phyloP scores from a whole-genome alignment of 2,797 vertebrate species.

The Carapus acus region DNA sequence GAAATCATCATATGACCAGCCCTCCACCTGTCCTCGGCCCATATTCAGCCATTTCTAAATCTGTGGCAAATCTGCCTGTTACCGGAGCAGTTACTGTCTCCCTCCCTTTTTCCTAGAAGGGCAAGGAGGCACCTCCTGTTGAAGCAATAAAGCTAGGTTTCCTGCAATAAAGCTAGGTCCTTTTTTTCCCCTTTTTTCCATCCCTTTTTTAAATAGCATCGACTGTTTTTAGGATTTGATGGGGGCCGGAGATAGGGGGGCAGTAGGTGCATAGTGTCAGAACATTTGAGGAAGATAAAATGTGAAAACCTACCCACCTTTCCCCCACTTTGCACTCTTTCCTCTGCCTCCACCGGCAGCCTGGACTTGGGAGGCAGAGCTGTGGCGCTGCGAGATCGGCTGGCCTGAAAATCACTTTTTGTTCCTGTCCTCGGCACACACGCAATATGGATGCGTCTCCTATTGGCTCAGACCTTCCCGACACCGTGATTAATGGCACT shows the following conservation, averaged over 20 bases:
- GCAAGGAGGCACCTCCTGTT: too few relatives aligned
- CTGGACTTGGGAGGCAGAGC: slow-evolving; percentile 47
- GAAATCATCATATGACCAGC: too few relatives aligned
- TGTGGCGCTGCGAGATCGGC: slow-evolving; percentile 44
- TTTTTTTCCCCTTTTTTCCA: too few relatives aligned
- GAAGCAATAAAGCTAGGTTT: too few relatives aligned
- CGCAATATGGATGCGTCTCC: slow-evolving; percentile 65
- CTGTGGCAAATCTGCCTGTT: too few relatives aligned
- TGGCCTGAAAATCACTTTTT: slow-evolving; percentile 67
- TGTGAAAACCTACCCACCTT: slow-evolving; percentile 57
- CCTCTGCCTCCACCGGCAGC: slow-evolving; percentile 46
- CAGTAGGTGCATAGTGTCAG: slow-evolving; percentile 58
- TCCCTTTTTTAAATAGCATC: slow-evolving; percentile 42
- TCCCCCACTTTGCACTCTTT: slow-evolving; percentile 27
- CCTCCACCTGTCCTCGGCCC: too few relatives aligned
- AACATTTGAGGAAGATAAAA: slow-evolving; percentile 67
- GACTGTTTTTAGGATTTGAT: slow-evolving; percentile 38
- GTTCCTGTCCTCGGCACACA: slow-evolving; percentile 61
- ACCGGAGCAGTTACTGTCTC: too few relatives aligned
- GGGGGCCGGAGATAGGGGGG: slow-evolving; percentile 33
- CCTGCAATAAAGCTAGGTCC: slow-evolving; percentile 13
- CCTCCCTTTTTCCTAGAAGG: too few relatives aligned
- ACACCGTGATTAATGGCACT: slow-evolving; percentile 74
- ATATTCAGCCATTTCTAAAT: too few relatives aligned
- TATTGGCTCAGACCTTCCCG: slow-evolving; percentile 57